Evolutionary conservation across 1,140 invertebrate genomes (phyloP), one percentile per base, ranked within the genome.

Genomic region (Chymomyza costata): DNA sequence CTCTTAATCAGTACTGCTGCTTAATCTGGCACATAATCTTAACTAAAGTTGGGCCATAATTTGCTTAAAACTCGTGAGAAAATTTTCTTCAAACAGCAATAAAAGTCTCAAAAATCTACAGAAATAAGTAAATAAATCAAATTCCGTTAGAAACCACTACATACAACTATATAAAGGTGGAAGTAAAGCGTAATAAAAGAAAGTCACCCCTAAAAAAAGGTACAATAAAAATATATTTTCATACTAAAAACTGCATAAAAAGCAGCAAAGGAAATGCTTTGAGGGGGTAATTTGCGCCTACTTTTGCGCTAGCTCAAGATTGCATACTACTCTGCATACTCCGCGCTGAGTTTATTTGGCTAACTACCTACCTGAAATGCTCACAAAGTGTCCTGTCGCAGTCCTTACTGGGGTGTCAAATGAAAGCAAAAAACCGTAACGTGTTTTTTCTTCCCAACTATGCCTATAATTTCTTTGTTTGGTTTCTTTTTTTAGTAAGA

Each of bases 211-310:
- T 57, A 30, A 38, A 30, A 21, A n/a, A n/a, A 46, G 34, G 15
- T 7, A 38, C 6, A 10, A 6, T 5, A 14, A 49, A 13, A 35
- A 30, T 44, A 62, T 58, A 70, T 78, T 66, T 76, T 62, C 66
- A 78, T 78, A 58, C 63, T 64, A 80, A 76, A 76, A 76, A 76
- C 64, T 76, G 73, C 66, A 76, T 76, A 80, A 78, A 78, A 78
- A 62, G 52, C 46, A 43, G 65, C 50, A 55, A 59, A 71, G 60
- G 57, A 65, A 51, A 6, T 21, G 30, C 25, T 34, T 25, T 21
- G n/a, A n/a, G 60, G 44, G 28, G 30, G 31, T 67, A 52, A 68
- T 40, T n/a, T n/a, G 52, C 41, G 43, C 49, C 55, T 55, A 37
- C 28, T 17, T 43, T 19, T 43, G 17, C 17, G 32, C 13, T 45